A percentile compares a stretch with the other conserved stretches of the same genome.
Evolutionary conservation across 2,113 vertebrate species (phyloP).

Genomic region (Psettodes erumei): DNA sequence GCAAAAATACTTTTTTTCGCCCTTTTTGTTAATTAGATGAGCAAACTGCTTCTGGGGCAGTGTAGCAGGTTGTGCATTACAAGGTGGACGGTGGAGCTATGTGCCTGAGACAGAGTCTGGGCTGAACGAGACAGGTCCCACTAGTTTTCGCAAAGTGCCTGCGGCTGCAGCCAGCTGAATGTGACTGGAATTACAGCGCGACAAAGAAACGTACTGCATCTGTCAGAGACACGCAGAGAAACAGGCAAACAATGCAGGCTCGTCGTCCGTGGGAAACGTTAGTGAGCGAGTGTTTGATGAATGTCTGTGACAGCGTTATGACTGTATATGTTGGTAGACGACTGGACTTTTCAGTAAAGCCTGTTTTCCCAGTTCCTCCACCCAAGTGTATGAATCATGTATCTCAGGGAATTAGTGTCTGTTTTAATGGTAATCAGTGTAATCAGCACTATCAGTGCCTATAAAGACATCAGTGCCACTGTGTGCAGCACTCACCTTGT

Average conservation of each 20-base stretch:
- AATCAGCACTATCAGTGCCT: not conserved
- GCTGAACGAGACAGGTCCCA: slow-evolving; percentile 7
- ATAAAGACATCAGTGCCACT: not conserved
- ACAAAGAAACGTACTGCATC: slow-evolving; percentile 19
- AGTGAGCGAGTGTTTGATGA: slow-evolving; percentile 18
- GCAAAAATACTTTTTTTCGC: not conserved
- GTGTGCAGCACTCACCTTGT: not conserved
- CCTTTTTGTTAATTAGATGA: not conserved
- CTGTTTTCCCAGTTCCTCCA: slow-evolving; percentile 66
- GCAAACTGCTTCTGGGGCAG: not conserved
- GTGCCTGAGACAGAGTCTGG: not conserved
- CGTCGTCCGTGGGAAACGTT: slow-evolving; percentile 59
- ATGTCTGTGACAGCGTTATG: slow-evolving; percentile 53
- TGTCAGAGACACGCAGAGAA: slow-evolving; percentile 22
- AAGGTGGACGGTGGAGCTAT: not conserved
- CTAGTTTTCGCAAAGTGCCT: slow-evolving; percentile 29
- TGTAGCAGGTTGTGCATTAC: not conserved
- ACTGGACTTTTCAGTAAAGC: slow-evolving; percentile 54
- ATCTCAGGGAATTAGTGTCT: slow-evolving; percentile 10
- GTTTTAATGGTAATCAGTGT: slow-evolving; percentile 13
- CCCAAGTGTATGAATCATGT: slow-evolving; percentile 56
- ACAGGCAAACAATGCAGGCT: slow-evolving; percentile 14
- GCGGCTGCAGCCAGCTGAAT: slow-evolving; percentile 13
- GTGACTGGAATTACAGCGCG: slow-evolving; percentile 31
- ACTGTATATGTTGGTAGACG: slow-evolving; percentile 33